Evolutionary conservation across 2,797 vertebrate genomes (phyloP).

Genomic region (Scolopax rusticola): DNA sequence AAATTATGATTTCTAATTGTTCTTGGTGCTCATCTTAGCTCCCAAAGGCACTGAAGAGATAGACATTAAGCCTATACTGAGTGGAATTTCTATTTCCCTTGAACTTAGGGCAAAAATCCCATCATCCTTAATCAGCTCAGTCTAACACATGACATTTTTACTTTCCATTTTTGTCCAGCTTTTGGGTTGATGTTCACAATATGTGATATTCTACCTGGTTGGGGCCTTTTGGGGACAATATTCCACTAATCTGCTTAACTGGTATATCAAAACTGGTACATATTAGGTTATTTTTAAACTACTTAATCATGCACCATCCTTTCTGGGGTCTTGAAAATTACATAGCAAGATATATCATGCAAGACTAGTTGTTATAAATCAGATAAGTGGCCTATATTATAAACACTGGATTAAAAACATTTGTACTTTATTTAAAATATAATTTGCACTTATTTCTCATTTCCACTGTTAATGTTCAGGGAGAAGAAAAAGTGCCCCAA

Average conservation of each 20-base stretch:
- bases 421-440: slow-evolving; percentile 17
- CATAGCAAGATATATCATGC: neutral
- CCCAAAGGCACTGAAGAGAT: neutral
- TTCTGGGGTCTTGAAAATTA: neutral
- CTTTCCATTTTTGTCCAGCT: neutral
- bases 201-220: fast-evolving
- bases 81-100: neutral
- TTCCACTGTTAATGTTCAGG: neutral
- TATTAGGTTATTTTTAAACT: neutral
- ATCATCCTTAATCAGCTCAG: neutral
- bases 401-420: neutral
- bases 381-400: neutral
- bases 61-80: neutral
- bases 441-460: slow-evolving; percentile 36
- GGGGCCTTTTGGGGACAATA: neutral
- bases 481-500: neutral
- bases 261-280: neutral
- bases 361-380: neutral
- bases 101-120: neutral
- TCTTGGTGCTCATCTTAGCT: neutral
- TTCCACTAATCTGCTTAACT: neutral
- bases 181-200: fast-evolving
- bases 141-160: neutral
- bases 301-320: neutral
- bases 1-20: neutral